These are phyloP conservation scores for Plodia interpunctella DNA, from an alignment of 1,140 invertebrate genomes.

Conservation along the genomic window DNA sequence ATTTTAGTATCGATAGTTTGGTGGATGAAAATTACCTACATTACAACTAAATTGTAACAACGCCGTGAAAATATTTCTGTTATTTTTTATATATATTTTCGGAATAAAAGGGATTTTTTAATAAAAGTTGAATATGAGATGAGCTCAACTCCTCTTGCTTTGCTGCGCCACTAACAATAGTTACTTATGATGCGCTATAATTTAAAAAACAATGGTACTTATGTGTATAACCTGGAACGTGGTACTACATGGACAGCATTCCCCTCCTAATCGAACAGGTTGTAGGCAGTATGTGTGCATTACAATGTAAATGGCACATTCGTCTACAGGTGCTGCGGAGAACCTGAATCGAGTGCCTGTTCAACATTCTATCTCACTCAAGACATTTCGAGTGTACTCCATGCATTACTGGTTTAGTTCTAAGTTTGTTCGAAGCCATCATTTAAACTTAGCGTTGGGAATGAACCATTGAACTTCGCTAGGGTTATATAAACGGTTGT, in stretches of 20 bases:
- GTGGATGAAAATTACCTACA: no score
- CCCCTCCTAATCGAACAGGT: constrained; percentile 65
- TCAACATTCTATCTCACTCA: constrained; percentile 27
- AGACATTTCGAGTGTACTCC: constrained; percentile 27
- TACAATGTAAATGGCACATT: constrained; percentile 72
- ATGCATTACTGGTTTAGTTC: constrained; percentile 30
- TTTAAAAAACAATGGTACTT: constrained; percentile 30
- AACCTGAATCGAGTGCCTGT: constrained; percentile 42
- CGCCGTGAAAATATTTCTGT: no score
- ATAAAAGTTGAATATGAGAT: no score
- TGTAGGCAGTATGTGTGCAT: constrained; percentile 55
- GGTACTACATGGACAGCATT: constrained; percentile 59
- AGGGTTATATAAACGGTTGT: constrained; percentile 12
- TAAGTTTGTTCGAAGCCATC: neutral
- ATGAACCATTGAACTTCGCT: constrained; percentile 10
- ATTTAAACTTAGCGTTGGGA: constrained; percentile 16
- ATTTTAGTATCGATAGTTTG: no score
- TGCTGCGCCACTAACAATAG: no score
- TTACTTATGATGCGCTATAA: no score
- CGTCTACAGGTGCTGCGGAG: constrained; percentile 57
- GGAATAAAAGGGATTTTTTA: no score
- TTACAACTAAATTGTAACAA: no score
- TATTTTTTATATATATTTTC: no score
- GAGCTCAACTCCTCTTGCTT: no score
- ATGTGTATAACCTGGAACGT: constrained; percentile 26